Evolutionary conservation across 2,888 invertebrate genomes (phyloP).

Genomic region (Eledona agricola): DNA sequence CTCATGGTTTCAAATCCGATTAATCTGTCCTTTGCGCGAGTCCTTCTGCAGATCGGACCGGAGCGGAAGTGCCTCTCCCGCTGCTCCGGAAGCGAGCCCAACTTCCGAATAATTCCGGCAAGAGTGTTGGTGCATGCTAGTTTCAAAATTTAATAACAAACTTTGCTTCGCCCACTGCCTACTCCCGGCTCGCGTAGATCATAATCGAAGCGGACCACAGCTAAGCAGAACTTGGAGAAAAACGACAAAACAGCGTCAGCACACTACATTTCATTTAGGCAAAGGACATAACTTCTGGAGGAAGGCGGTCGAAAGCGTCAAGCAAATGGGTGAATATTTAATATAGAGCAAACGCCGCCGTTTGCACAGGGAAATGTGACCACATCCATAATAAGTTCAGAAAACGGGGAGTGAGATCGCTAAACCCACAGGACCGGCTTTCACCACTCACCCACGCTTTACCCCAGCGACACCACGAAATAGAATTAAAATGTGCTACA

Average conservation of each 20-base stretch:
- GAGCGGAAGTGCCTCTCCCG: constrained; percentile 7
- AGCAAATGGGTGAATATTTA: constrained; percentile 49
- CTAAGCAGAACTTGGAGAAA: no score
- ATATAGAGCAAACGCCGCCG: constrained; percentile 41
- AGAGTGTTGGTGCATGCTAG: constrained; percentile 29
- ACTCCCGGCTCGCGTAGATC: no score
- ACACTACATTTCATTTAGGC: no score
- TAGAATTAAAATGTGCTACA: no score
- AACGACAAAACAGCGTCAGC: background rate
- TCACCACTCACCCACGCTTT: constrained; percentile 6
- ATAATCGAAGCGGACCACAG: background rate
- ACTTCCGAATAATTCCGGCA: constrained; percentile 32
- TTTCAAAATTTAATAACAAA: constrained; percentile 33
- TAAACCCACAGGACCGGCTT: constrained; percentile 5
- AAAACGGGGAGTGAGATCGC: constrained; percentile 14
- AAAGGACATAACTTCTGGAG: no score
- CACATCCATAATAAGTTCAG: constrained; percentile 39
- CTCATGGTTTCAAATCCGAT: constrained; percentile 62
- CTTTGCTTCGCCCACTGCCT: no score
- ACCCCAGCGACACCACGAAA: no score
- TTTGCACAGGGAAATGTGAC: constrained; percentile 39
- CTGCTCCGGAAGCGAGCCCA: constrained; percentile 25
- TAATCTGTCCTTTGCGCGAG: constrained; percentile 56
- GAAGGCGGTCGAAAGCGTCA: constrained; percentile 33
- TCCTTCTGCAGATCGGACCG: constrained; percentile 28